A percentile compares a stretch with the other conserved stretches of the same genome.
phyloP scores from a whole-genome alignment of 2,113 vertebrate genomes.

The Ranitomeya imitator region DNA sequence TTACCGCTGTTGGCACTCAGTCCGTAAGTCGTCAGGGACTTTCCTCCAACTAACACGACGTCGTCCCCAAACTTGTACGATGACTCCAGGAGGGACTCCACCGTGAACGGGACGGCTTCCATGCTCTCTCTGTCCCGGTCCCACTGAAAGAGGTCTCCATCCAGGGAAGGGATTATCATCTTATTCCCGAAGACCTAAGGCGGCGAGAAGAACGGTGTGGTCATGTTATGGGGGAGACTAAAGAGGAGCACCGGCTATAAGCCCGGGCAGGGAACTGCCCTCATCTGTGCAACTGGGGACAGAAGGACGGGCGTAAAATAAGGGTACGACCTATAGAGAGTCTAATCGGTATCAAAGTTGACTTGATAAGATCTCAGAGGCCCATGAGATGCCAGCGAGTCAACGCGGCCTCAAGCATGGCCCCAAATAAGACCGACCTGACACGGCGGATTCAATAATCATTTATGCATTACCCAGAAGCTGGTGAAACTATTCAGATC shows the following conservation, averaged over 20 bases:
- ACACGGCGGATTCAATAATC: too few relatives aligned
- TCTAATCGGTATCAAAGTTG: too few relatives aligned
- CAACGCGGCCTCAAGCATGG: too few relatives aligned
- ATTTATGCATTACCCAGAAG: too few relatives aligned
- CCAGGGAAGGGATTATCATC: conserved; percentile 96
- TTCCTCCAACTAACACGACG: conserved; percentile 93
- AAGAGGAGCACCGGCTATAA: background rate
- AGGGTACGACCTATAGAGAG: too few relatives aligned
- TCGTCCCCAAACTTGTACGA: conserved; percentile 95
- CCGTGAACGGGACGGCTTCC: conserved; percentile 96
- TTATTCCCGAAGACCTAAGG: conserved; percentile 94
- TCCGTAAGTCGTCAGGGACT: conserved; percentile 92
- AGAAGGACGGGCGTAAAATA: too few relatives aligned
- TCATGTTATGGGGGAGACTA: background rate
- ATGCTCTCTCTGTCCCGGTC: conserved; percentile 93
- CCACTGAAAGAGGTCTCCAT: conserved; percentile 97
- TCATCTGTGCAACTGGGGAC: too few relatives aligned
- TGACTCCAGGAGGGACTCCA: conserved; percentile 95
- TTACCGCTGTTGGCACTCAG: conserved; percentile 92
- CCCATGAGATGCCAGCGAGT: too few relatives aligned
- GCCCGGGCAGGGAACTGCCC: too few relatives aligned
- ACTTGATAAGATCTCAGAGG: too few relatives aligned
- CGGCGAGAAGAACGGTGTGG: conserved; percentile 17
- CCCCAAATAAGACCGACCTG: too few relatives aligned
- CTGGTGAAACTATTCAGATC: too few relatives aligned